Evolutionary conservation across 1,140 invertebrate species (phyloP).

Genomic region (Phenacoccus solenopsis): DNA sequence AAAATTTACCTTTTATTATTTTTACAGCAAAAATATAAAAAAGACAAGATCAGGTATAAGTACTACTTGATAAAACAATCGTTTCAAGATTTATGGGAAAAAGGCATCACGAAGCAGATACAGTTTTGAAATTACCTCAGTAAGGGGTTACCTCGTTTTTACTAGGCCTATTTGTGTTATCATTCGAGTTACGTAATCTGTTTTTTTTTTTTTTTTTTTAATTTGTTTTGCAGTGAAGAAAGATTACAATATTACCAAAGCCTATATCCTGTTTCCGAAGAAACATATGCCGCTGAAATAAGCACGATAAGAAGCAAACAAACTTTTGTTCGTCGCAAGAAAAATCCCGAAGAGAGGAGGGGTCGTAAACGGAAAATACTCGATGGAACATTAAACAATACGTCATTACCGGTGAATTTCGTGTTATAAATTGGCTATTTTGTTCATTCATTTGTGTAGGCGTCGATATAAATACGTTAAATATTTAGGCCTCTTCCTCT

Average conservation of each 20-base stretch:
- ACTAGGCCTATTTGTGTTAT: too few relatives aligned
- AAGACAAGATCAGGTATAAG: neutral
- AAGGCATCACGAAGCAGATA: conserved; percentile 6
- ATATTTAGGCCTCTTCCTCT: too few relatives aligned
- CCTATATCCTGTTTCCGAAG: neutral
- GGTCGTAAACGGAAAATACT: conserved; percentile 4
- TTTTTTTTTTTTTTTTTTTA: too few relatives aligned
- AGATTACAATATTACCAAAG: neutral
- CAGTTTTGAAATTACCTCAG: conserved; percentile 1
- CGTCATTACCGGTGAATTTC: too few relatives aligned
- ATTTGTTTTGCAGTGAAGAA: neutral
- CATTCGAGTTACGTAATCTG: too few relatives aligned
- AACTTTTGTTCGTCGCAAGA: neutral
- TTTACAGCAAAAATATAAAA: neutral
- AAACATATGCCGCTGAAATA: neutral
- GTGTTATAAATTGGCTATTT: too few relatives aligned
- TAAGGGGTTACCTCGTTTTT: too few relatives aligned
- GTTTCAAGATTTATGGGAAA: conserved; percentile 10
- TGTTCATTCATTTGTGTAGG: too few relatives aligned
- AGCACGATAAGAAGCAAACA: neutral
- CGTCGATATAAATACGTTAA: too few relatives aligned
- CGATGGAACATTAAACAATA: too few relatives aligned
- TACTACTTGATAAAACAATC: neutral
- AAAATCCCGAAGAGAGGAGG: neutral
- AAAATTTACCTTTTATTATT: neutral